Base-by-base conservation (phyloP, 2,113 vertebrate genomes). In the Apus apus region DNA sequence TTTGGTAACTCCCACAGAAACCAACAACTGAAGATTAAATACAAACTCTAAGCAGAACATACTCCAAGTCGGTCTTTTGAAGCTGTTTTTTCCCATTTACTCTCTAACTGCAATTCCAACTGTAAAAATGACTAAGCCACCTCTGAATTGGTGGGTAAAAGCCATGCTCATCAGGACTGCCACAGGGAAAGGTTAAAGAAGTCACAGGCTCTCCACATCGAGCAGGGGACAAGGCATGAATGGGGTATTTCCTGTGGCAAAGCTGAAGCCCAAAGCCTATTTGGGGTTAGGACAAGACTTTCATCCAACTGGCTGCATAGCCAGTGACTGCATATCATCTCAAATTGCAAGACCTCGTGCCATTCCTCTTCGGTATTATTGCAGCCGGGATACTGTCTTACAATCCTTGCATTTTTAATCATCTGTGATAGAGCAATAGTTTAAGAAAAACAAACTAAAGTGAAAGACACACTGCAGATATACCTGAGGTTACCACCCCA, bases 1-100 rank as follows among this genome's bases (percentile, higher is more conserved):
- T 96, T 97, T 91, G 92, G 92, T 94, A 93, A 95, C 95, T 97
- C 94, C 78, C 89, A 97, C 91, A 94, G 94, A 96, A 93, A 92
- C 90, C 85, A 96, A 79, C 93, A 94, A 95, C 86, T 68, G 65
- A 64, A 89, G 86, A 96, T 94, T 66, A 88, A 93, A 97, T 9
- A 92, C 76, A 73, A 96, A 87, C 75, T 76, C 85, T 27, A 57
- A 89, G 94, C 83, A 88, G 73, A n/a, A 29, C 56, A 1, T 27
- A 50, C 53, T 72, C 72, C 0, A 0, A 92, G 70, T 7, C 5
- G 0, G 40, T 65, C 66, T 84, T 61, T 23, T 38, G 50, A 89
- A 94, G 68, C 72, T 65, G 60, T 68, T 90, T 93, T 93, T 87
- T 61, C 88, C 74, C 50, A 67, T 89, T 90, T 77, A 29, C 48